Base-by-base conservation (phyloP, 2,888 invertebrate species). In the Augochlorella aurata region DNA sequence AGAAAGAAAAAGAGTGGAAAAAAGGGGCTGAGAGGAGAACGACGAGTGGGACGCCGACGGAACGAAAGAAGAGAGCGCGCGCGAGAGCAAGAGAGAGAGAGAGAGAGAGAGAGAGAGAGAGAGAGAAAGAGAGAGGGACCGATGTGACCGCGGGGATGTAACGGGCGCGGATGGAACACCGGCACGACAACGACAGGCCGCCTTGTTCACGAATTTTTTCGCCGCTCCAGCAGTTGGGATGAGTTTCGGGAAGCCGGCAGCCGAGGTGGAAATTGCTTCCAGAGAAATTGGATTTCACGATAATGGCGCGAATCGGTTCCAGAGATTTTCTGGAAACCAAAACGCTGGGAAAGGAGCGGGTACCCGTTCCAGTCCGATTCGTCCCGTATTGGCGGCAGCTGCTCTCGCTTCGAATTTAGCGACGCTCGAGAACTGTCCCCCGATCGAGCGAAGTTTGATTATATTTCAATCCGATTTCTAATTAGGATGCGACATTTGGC, bases 271-370 rank as follows among this genome's bases (percentile, higher is more conserved):
- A 87, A 87, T 81, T 83, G 87, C 82, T 82, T 79, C 83, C 71
- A 77, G 80, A 83, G 84, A 84, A 84, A 84, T 84, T 84, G 84
- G 83, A 84, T 84, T 84, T 77, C 84, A 70, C 83, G 83, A 83
- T 84, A 84, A 84, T 81, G 80, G 84, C 73, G 80, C 74, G 84
- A 84, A 84, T 84, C 84, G 81, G 83, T 81, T 81, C 74, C 65
- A 73, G 74, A 76, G 84, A 81, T 84, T 84, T 79, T 74, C 83
- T 67, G 81, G 80, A 74, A 83, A 74, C 74, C 77, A 83, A 83
- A 81, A 72, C 74, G 67, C 38, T 65, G 69, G 69, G 67, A 50
- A 54, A 71, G 81, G 70, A 71, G 65, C 80, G 79, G 45, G 52
- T 10, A 29, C 72, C 65, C n/a, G 63, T 67, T 67, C 54, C 65